phyloP scores from a whole-genome alignment of 2,113 vertebrate species.

The Panthera uncia region DNA sequence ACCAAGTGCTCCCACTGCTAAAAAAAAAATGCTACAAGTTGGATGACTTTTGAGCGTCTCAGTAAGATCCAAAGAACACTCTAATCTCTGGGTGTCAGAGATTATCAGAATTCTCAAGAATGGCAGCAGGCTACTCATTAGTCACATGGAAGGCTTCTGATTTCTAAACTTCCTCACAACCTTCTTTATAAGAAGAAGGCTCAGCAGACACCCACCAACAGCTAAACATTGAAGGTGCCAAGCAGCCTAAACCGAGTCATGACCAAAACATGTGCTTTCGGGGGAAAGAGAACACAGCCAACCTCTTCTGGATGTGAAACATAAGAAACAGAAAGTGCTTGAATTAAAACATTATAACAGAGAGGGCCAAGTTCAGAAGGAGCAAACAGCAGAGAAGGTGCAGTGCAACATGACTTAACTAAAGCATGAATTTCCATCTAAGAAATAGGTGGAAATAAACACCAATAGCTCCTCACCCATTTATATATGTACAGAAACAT shows the following conservation, averaged over 20 bases:
- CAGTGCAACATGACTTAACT: constrained; percentile 17
- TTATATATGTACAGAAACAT: constrained; percentile 49
- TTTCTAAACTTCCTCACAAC: constrained; percentile 49
- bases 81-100: constrained; percentile 55
- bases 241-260: constrained; percentile 42
- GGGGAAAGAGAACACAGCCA: neutral
- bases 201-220: constrained; percentile 62
- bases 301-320: constrained; percentile 68
- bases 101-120: constrained; percentile 61
- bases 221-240: constrained; percentile 44
- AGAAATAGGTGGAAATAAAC: constrained; percentile 26
- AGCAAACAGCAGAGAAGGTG: constrained; percentile 33
- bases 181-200: constrained; percentile 60
- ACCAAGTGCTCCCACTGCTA: constrained; percentile 32
- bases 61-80: neutral
- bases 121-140: constrained; percentile 15
- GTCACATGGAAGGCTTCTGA: constrained; percentile 14
- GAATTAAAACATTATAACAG: constrained; percentile 40
- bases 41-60: constrained; percentile 50
- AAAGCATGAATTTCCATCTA: constrained; percentile 34
- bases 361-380: constrained; percentile 39
- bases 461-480: constrained; percentile 40
- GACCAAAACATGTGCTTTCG: neutral
- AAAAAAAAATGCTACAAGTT: constrained; percentile 38
- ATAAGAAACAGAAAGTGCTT: constrained; percentile 38